Evolutionary conservation across 2,797 vertebrate species (phyloP), one percentile per base, ranked within the genome.

Genomic region (Chiloscyllium punctatum): DNA sequence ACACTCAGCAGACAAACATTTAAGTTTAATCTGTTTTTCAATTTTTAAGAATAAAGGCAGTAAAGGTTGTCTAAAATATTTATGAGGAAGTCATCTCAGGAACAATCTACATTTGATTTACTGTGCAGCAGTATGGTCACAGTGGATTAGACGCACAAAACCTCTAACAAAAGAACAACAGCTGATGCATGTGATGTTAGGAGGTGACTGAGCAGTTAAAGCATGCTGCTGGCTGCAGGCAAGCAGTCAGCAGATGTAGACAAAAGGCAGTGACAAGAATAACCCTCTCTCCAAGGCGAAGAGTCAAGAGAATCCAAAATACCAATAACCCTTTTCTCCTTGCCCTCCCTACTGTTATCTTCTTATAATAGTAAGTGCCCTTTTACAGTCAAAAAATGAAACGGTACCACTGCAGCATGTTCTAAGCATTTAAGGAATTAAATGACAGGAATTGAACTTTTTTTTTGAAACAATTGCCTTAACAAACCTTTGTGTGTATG

Each of bases 101-200:
- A 98, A 97, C 97, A 97, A 97, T 97, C 98, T 98, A 97, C 98
- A 98, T 98, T 98, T 98, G 98, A 98, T 99, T 99, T 99, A 98
- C 98, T 97, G 98, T 98, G 98, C 98, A 98, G 98, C 98, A 98
- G 97, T 98, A 98, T 98, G 98, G 98, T 98, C 98, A 98, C 98
- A 98, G 98, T 98, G 98, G 98, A 99, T 99, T 99, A 99, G 98
- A 98, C 98, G 98, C 98, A 99, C 99, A 99, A 99, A 99, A 98
- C 98, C 98, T 98, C 98, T 98, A 99, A 99, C 99, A 99, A 99
- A 99, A 98, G 98, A 98, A 98, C 98, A 98, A 99, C 99, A 99
- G 99, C 99, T 99, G 99, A 99, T 98, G 98, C 98, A 97, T 98
- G 98, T 98, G 99, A 99, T 98, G 98, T 98, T 97, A 98, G 98